Base-by-base conservation (phyloP, 1,140 invertebrate species). In the Coelopa frigida region DNA sequence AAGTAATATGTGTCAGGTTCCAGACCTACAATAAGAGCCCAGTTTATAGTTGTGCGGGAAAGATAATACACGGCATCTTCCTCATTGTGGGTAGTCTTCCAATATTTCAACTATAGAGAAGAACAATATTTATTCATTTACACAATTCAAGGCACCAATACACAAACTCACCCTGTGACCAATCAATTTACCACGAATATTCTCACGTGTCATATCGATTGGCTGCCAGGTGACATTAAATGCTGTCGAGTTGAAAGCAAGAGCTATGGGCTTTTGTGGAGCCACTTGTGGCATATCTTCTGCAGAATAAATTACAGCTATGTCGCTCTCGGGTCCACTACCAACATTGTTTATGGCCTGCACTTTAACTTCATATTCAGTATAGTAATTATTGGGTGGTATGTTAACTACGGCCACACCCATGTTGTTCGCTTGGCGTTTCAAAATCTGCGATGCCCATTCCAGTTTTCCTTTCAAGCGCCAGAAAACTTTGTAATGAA, bases 231-330 rank as follows among this genome's bases (percentile, higher is more conserved):
- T 87, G 1, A 97, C 88, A 60, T 93, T 91, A 22, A 96, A 75
- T 20, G 91, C 81, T 1, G 94, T 96, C 0, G 90, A 90, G 70
- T 98, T 98, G 64, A 78, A 92, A 1, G 86, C 80, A 11, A 75
- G 52, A 0, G 89, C 85, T 17, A 75, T 73, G 0, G 94, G 84
- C 57, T 83, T 76, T 51, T 89, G 86, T 7, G 93, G 93, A 5
- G 90, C 85, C 18, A 86, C 85, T 61, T 87, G 84, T 3, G 94
- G 94, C 86, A 95, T 94, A 64, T 93, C 89, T 74, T 98, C 94
- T 4, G 94, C 93, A 20, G 91, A 94, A 63, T 83, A 94, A 46
- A 97, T 83, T 0, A 79, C 77, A 1, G 78, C 77, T 2, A 83
- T 72, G 15, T 83, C 76, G 44, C 90, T 93, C 40, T 84, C 79